These are phyloP conservation scores for Cirrhinus molitorella DNA, from an alignment of 2,797 vertebrate species.

Conservation along the genomic window DNA sequence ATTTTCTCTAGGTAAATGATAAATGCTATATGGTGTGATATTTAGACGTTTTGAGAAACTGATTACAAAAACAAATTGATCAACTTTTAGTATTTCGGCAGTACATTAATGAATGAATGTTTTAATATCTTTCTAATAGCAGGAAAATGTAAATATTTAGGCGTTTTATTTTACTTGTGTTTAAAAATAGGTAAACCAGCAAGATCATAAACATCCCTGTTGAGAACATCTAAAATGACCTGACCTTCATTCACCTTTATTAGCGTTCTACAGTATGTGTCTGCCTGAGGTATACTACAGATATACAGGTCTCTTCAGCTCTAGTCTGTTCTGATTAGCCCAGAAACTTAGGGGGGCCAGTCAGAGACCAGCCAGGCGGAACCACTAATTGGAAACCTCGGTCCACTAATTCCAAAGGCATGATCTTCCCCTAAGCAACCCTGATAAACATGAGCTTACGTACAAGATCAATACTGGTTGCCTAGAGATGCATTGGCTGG, in stretches of 20 bases:
- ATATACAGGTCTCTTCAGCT: slow-evolving; percentile 16
- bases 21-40: too few species aligned
- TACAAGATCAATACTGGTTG: slow-evolving; percentile 62
- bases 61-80: too few species aligned
- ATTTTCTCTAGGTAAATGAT: too few species aligned
- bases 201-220: background rate
- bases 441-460: slow-evolving; percentile 58
- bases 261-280: background rate
- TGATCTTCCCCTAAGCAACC: slow-evolving; percentile 58
- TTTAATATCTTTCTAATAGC: background rate
- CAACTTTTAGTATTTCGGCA: too few species aligned
- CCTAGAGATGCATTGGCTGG: slow-evolving; percentile 52
- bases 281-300: background rate
- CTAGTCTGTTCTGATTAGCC: slow-evolving; percentile 48
- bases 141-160: background rate
- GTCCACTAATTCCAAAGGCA: slow-evolving; percentile 65
- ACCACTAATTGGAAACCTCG: slow-evolving; percentile 61
- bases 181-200: background rate
- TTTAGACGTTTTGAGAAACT: too few species aligned
- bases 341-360: slow-evolving; percentile 35
- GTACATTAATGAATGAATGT: too few species aligned
- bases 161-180: background rate
- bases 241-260: background rate
- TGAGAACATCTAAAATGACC: background rate
- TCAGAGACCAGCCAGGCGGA: slow-evolving; percentile 28